Evolutionary conservation across 2,888 invertebrate genomes (phyloP).

Genomic region (Ennomos quercinarius): DNA sequence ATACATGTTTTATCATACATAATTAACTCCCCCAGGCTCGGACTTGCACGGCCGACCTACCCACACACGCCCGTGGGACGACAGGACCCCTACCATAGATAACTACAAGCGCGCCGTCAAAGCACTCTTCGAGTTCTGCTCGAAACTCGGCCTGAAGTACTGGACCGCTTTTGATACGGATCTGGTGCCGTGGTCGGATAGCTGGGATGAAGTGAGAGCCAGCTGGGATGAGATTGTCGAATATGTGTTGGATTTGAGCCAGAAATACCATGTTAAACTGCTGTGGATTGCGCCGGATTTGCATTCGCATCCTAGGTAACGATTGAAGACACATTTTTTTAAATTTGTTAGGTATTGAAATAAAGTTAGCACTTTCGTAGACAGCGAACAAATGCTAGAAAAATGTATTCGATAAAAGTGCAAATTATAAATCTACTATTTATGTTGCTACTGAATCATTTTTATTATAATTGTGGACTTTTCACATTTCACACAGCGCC

Average conservation of each 20-base stretch:
- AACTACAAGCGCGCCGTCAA: conserved; percentile 85
- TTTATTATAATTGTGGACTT: too few relatives aligned
- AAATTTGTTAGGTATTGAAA: too few relatives aligned
- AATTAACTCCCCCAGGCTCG: conserved; percentile 48
- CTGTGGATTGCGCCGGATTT: conserved; percentile 88
- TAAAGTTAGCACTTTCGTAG: too few relatives aligned
- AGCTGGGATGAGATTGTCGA: conserved; percentile 86
- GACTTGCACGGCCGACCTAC: conserved; percentile 77
- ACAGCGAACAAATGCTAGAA: too few relatives aligned
- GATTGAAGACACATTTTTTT: background rate
- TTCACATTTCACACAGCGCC: too few relatives aligned
- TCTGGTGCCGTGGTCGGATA: conserved; percentile 83
- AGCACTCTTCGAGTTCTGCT: conserved; percentile 87
- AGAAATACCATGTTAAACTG: conserved; percentile 83
- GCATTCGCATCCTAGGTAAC: conserved; percentile 84
- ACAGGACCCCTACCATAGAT: conserved; percentile 81
- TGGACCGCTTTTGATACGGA: conserved; percentile 88
- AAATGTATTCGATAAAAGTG: too few relatives aligned
- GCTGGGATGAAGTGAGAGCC: conserved; percentile 81
- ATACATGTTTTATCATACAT: too few relatives aligned
- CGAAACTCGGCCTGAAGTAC: conserved; percentile 86
- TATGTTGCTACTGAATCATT: too few relatives aligned
- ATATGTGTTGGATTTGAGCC: conserved; percentile 82
- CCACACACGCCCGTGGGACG: conserved; percentile 83
- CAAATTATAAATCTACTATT: too few relatives aligned